Evolutionary conservation across 2,113 vertebrate species (phyloP).

Genomic region (Zapornia atra): DNA sequence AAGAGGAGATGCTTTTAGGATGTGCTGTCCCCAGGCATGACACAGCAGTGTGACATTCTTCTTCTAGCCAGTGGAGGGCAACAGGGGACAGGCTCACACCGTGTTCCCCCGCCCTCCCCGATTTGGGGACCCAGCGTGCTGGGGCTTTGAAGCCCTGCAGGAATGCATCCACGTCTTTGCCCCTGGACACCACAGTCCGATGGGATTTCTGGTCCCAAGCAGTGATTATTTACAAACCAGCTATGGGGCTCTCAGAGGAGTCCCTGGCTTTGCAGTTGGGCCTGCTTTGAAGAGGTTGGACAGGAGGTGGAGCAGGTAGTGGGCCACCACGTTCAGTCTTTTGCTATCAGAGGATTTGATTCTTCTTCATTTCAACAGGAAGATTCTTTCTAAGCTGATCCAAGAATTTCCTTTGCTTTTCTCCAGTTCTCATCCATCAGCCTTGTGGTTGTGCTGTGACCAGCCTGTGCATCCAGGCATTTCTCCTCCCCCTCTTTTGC

Average conservation of each 20-base stretch:
- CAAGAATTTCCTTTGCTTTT: neutral
- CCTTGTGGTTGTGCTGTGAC: neutral
- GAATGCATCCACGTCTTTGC: neutral
- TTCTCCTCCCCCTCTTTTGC: neutral
- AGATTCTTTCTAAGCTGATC: neutral
- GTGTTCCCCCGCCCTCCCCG: too few species aligned
- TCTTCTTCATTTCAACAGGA: neutral
- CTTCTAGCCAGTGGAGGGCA: slow-evolving; percentile 49
- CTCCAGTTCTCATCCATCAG: neutral
- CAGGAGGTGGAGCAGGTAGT: accelerated
- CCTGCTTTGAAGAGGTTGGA: neutral
- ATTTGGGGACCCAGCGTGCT: neutral
- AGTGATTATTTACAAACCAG: neutral
- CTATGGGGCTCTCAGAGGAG: neutral
- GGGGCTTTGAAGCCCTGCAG: neutral
- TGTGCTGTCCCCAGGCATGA: slow-evolving; percentile 6
- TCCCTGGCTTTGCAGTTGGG: neutral
- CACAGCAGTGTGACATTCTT: slow-evolving; percentile 14
- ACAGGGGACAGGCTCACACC: neutral
- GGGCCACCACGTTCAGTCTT: neutral
- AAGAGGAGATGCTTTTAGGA: slow-evolving; percentile 18
- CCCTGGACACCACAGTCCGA: neutral
- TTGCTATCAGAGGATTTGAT: neutral
- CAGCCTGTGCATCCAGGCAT: neutral
- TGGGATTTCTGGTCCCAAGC: neutral